A percentile compares a stretch with the other conserved stretches of the same genome.
phyloP scores from a whole-genome alignment of 2,888 invertebrate species.

The Acleris cristana region DNA sequence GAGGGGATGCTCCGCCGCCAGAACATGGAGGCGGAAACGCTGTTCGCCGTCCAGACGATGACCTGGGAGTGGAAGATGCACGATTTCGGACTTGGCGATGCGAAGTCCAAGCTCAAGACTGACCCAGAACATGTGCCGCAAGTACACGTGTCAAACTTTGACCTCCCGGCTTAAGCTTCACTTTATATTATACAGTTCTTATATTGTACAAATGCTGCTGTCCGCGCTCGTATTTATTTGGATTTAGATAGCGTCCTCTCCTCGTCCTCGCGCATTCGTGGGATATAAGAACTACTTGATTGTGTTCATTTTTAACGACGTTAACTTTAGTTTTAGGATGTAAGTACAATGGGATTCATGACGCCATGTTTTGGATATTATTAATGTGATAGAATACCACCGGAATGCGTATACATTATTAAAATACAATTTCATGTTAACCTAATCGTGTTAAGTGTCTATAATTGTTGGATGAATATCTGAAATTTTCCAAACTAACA shows the following conservation, averaged over 20 bases:
- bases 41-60: slow-evolving; percentile 94
- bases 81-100: slow-evolving; percentile 90
- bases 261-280: slow-evolving; percentile 7
- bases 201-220: slow-evolving; percentile 8
- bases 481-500: slow-evolving; percentile 18
- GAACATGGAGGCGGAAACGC: slow-evolving; percentile 94
- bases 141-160: slow-evolving; percentile 90
- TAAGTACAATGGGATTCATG: slow-evolving; percentile 8
- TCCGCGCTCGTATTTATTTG: not conserved
- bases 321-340: slow-evolving; percentile 32
- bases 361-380: slow-evolving; percentile 7
- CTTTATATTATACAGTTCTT: slow-evolving; percentile 9
- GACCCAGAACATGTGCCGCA: slow-evolving; percentile 92
- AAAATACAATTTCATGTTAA: slow-evolving; percentile 18
- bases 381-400: slow-evolving; percentile 30
- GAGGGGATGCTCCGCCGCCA: slow-evolving; percentile 93
- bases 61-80: slow-evolving; percentile 96
- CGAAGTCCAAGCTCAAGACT: slow-evolving; percentile 88
- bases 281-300: slow-evolving; percentile 18
- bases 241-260: not conserved
- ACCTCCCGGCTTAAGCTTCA: slow-evolving; percentile 37
- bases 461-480: slow-evolving; percentile 27
- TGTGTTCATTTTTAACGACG: slow-evolving; percentile 35
- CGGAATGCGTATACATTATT: slow-evolving; percentile 17
- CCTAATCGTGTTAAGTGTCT: slow-evolving; percentile 22